Base-by-base conservation (phyloP, 1,140 invertebrate species). In the Chironomus tepperi region DNA sequence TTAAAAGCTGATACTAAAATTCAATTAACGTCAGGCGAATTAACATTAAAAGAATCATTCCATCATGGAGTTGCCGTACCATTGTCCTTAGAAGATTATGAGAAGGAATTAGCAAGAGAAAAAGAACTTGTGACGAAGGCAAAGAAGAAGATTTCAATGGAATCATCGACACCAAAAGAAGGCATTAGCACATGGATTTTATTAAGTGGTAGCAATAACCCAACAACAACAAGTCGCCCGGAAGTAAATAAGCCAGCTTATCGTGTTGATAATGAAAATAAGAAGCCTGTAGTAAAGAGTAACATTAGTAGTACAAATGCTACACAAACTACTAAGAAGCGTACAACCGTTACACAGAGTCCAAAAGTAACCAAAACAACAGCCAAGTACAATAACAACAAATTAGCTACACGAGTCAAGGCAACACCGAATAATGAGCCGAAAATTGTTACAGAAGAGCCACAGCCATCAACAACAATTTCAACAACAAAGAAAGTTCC, bases 131-230 rank as follows among this genome's bases (percentile, higher is more conserved):
- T 43, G 1, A 16, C 43, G 42, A n/a, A 75, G 12, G n/a, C 74
- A 73, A 82, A 80, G 76, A 77, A 86, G 2, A 83, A 85, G 75
- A 70, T 70, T 18, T 6, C 65, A 70, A 70, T 70, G 65, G 79
- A 80, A 78, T 84, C 87, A 2, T 86, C 88, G 10, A 90, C 89
- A 0, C 84, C 87, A 0, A 85, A 87, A 57, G 87, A 88, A 77
- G 89, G 89, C 7, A 84, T 92, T 75, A 91, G 89, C 2, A 92
- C 90, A 3, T 92, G 90, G 90, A 88, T 91, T 76, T 81, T 91
- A n/a, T 79, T 92, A 21, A 90, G 88, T 79, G 84, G 85, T 64
- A 83, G 81, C 76, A 80, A 82, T 7, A 76, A 76, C 57, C 83
- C 78, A 72, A 75, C 78, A 65, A 75, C 76, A 42, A 75, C 76